Base-by-base conservation (phyloP, 53 echinoderm and acorn worm species). In the Mesocentrotus franciscanus region DNA sequence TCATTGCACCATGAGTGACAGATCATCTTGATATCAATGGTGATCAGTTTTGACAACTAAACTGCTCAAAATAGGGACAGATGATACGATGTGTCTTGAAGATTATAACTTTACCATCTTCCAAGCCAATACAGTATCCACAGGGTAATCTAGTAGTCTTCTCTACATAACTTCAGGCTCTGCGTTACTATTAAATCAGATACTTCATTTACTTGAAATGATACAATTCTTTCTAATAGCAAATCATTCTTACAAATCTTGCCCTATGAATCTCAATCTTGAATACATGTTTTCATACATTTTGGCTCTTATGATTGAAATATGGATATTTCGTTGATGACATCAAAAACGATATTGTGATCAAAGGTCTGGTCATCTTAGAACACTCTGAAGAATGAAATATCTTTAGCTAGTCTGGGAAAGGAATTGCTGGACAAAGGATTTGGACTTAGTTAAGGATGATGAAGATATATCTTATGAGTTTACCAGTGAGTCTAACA, bases 21-120 rank as follows among this genome's bases (percentile, higher is more conserved):
- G n/a, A 60, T 90, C 90, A 90, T 90, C 27, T 60, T 17, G 59
- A 59, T 60, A 90, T 90, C 90, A 90, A 59, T 15, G 27, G 15
- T 90, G 58, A 90, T 90, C 90, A 90, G 90, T 60, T 90, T 60
- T 90, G 90, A 90, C 90, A 90, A 58, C 58, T 29, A 58, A 90
- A 59, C 90, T 59, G 90, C 90, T 60, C 60, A 60, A 90, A 59
- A 90, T 90, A 90, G 60, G 81, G 90, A 58, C 90, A 90, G 29
- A 59, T 30, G 32, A 90, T 90, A 59, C 20, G 29, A 90, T 81
- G 42, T 42, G 81, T 90, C 90, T 60, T 60, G 9, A 90, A 60
- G 60, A 90, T 60, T 59, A 36, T 59, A 60, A 11, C 90, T 90
- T 90, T 60, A 90, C 90, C 90, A 90, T 90, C 58, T 60, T 90